phyloP scores from a whole-genome alignment of 2,888 invertebrate genomes.

The Mantis religiosa region DNA sequence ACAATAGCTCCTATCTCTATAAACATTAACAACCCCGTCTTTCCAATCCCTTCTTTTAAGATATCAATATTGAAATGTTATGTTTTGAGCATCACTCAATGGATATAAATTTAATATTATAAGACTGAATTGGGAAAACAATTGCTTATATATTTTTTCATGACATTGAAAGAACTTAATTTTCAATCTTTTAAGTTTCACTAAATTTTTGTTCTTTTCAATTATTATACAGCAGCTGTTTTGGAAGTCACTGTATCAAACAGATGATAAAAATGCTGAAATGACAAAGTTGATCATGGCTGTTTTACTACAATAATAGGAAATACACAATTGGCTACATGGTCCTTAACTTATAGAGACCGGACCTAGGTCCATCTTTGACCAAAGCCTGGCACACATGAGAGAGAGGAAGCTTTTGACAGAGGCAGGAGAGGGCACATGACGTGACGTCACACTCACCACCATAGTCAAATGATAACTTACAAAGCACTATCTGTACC shows the following conservation, averaged over 20 bases:
- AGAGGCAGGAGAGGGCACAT: too few species aligned
- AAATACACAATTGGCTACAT: too few species aligned
- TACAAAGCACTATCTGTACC: too few species aligned
- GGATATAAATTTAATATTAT: constrained; percentile 21
- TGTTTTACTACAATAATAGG: too few species aligned
- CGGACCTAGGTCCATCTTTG: too few species aligned
- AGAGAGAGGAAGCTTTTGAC: too few species aligned
- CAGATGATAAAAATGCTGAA: not conserved
- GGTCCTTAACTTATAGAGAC: too few species aligned
- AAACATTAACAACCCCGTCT: not conserved
- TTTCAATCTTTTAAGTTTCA: constrained; percentile 32
- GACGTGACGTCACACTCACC: too few species aligned
- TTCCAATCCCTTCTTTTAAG: constrained; percentile 2
- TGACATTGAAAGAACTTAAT: constrained; percentile 29
- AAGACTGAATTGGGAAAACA: constrained; percentile 26
- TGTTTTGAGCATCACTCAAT: constrained; percentile 25
- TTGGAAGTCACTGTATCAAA: constrained; percentile 1
- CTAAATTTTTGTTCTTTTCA: constrained; percentile 14
- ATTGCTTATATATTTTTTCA: constrained; percentile 26
- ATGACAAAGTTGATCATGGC: not conserved
- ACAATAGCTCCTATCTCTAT: not conserved
- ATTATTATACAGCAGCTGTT: constrained; percentile 3
- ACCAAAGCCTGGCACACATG: too few species aligned
- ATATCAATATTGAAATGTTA: constrained; percentile 3
- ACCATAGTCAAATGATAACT: too few species aligned